A percentile compares a stretch with the other conserved stretches of the same genome.
Evolutionary conservation across 2,888 invertebrate genomes (phyloP).

Genomic region (Choreutis nemorana): DNA sequence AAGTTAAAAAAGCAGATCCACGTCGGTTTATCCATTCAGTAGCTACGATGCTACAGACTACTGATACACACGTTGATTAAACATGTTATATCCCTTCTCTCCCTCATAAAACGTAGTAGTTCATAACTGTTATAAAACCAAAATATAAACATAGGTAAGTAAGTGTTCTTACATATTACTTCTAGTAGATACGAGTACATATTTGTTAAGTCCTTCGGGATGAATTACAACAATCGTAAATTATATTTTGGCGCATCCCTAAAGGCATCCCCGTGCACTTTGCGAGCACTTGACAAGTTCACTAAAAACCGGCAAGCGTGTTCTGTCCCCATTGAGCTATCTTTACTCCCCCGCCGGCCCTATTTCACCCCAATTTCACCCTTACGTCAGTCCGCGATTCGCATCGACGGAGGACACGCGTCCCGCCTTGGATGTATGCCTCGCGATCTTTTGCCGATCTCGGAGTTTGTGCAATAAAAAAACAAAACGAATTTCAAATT

Average conservation of each 20-base stretch:
- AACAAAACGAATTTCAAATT: conserved; percentile 30
- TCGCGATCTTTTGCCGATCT: conserved; percentile 45
- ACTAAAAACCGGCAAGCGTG: conserved; percentile 17
- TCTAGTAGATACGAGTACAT: no score
- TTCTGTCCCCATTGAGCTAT: conserved; percentile 23
- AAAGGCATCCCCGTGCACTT: conserved; percentile 12
- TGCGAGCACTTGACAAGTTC: conserved; percentile 4
- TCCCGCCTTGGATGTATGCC: conserved; percentile 15
- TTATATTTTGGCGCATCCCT: conserved; percentile 12
- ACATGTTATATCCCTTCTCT: no score
- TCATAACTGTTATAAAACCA: no score
- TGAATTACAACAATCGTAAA: conserved; percentile 17
- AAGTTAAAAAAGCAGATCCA: no score
- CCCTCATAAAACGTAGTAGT: no score
- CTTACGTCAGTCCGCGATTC: conserved; percentile 32
- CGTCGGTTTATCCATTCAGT: no score
- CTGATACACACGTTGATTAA: no score
- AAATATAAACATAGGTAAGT: no score
- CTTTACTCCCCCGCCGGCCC: conserved; percentile 32
- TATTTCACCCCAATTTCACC: conserved; percentile 27
- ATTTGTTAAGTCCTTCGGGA: conserved; percentile 29
- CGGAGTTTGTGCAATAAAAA: conserved; percentile 49
- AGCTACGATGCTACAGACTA: no score
- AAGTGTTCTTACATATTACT: no score
- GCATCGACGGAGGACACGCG: conserved; percentile 20